These are phyloP conservation scores for Melieria picta DNA, from an alignment of 2,888 invertebrate genomes.

Conservation along the genomic window DNA sequence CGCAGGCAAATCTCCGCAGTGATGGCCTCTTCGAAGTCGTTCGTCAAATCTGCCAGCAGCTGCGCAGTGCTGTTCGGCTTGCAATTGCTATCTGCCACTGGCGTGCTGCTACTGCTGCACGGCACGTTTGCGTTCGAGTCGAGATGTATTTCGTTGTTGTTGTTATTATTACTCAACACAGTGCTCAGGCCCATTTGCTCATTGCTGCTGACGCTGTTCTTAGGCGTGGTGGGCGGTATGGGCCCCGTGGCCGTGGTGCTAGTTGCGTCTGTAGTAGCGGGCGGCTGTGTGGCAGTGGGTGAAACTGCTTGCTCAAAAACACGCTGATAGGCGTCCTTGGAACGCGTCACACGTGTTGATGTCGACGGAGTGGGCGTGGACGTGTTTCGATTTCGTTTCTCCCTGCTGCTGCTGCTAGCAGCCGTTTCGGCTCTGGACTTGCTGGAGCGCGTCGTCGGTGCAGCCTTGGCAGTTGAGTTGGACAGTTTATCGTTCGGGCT, in stretches of 20 bases:
- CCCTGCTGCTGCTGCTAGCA: slow-evolving; percentile 15
- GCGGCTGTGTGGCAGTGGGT: slow-evolving; percentile 10
- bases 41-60: slow-evolving; percentile 56
- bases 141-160: slow-evolving; percentile 31
- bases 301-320: slow-evolving; percentile 27
- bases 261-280: slow-evolving; percentile 1
- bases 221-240: background rate
- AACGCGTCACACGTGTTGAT: slow-evolving; percentile 51
- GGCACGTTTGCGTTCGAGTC: slow-evolving; percentile 21
- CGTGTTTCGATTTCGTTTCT: slow-evolving; percentile 44
- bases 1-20: slow-evolving; percentile 61
- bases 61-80: slow-evolving; percentile 56
- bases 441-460: slow-evolving; percentile 22
- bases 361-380: slow-evolving; percentile 37
- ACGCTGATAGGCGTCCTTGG: slow-evolving; percentile 45
- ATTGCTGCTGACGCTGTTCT: slow-evolving; percentile 37
- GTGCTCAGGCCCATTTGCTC: slow-evolving; percentile 58
- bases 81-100: slow-evolving; percentile 46
- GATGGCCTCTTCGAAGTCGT: slow-evolving; percentile 57
- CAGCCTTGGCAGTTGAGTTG: slow-evolving; percentile 39
- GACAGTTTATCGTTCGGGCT: slow-evolving; percentile 64
- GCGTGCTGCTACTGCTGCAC: slow-evolving; percentile 34
- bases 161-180: slow-evolving; percentile 45
- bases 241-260: slow-evolving; percentile 17
- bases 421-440: background rate